A percentile compares a stretch with the other conserved stretches of the same genome.
Conservation (phyloP, 1,140 invertebrate species). For the Zaprionus tsacasi region DNA sequence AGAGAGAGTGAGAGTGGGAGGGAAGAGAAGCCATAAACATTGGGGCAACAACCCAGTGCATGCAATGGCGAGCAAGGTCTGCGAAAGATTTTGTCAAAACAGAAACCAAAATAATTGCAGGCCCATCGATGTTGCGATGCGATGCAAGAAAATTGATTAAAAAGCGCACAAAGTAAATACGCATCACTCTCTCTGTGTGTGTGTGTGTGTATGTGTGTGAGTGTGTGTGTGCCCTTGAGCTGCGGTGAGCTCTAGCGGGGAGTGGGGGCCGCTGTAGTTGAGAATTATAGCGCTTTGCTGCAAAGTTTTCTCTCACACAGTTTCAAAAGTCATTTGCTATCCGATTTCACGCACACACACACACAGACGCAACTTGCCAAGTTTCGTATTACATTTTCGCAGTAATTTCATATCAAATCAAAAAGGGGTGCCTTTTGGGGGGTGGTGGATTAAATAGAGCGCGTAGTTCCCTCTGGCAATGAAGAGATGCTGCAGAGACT, state of each 20-base stretch:
- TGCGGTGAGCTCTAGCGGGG: too few relatives aligned
- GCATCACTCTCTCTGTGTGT: neutral
- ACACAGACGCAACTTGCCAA: neutral
- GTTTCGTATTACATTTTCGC: neutral
- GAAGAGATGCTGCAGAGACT: too few relatives aligned
- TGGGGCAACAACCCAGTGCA: constrained; percentile 5
- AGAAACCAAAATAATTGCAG: constrained; percentile 3
- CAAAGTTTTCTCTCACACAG: neutral
- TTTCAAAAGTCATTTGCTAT: neutral
- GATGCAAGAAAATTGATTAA: constrained; percentile 1
- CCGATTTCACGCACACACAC: neutral
- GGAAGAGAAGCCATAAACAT: neutral
- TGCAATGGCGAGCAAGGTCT: neutral
- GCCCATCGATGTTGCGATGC: constrained; percentile 1
- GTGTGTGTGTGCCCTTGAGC: too few relatives aligned
- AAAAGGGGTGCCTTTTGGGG: neutral
- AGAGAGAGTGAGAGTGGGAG: neutral
- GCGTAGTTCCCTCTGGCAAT: too few relatives aligned
- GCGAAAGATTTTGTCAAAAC: neutral
- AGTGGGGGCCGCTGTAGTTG: neutral
- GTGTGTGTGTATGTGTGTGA: too few relatives aligned
- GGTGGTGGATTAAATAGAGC: too few relatives aligned
- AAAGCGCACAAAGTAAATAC: constrained; percentile 2
- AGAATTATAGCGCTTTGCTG: neutral
- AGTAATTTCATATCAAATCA: neutral